A percentile compares a stretch with the other conserved stretches of the same genome.
These are phyloP conservation scores for Pseudoatta argentina DNA, from an alignment of 1,140 invertebrate genomes.

Conservation along the genomic window DNA sequence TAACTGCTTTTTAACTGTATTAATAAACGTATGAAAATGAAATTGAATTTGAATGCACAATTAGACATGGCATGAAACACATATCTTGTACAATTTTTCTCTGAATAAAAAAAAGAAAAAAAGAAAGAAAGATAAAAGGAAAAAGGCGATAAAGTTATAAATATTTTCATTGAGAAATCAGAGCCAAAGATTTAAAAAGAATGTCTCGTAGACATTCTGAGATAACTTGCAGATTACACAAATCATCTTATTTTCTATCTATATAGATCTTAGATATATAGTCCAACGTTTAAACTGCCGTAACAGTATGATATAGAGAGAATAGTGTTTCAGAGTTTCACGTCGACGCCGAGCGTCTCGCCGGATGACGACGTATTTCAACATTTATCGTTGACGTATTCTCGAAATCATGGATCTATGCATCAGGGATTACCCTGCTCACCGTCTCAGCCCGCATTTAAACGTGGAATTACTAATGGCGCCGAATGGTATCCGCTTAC, in stretches of 20 bases:
- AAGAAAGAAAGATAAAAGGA: not conserved
- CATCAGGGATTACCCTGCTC: constrained; percentile 93
- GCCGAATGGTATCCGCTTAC: constrained; percentile 97
- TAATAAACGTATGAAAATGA: not conserved
- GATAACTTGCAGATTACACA: not conserved
- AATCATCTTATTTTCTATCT: constrained; percentile 21
- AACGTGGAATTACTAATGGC: constrained; percentile 96
- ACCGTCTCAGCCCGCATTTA: constrained; percentile 90
- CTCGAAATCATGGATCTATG: constrained; percentile 95
- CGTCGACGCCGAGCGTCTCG: constrained; percentile 92
- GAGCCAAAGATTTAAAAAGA: not conserved
- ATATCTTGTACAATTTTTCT: not conserved
- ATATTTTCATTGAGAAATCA: not conserved
- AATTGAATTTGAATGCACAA: not conserved
- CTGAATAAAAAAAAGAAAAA: not conserved
- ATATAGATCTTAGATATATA: not conserved
- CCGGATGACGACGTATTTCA: constrained; percentile 98
- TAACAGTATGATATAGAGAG: constrained; percentile 53
- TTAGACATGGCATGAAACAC: constrained; percentile 15
- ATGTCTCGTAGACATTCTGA: not conserved
- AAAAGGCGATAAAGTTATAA: not conserved
- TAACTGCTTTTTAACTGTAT: not conserved
- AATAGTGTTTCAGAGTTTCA: constrained; percentile 93
- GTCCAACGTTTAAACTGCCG: not conserved
- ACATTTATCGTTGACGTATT: constrained; percentile 95